These are phyloP conservation scores for Micoletzkya japonica DNA, from an alignment of 2,888 invertebrate species.

Conservation along the genomic window DNA sequence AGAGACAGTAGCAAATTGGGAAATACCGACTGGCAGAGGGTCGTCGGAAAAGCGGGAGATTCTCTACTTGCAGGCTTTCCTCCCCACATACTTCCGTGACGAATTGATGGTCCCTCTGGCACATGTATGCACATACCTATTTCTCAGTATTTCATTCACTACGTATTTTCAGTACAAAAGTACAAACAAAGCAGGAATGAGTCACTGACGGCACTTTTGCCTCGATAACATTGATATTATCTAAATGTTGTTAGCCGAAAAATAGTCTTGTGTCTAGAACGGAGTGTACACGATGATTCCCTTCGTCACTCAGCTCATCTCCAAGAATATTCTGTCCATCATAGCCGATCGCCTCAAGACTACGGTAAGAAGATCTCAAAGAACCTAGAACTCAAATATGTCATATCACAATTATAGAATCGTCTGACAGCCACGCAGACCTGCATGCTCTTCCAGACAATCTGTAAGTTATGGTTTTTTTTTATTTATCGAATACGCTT, in stretches of 20 bases:
- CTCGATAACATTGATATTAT: not conserved
- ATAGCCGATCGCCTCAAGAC: conserved; percentile 14
- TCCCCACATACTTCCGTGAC: conserved; percentile 25
- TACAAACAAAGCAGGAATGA: not conserved
- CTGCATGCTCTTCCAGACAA: not conserved
- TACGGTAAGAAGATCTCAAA: not conserved
- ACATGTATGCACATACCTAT: conserved; percentile 1
- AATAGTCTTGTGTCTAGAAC: conserved; percentile 2
- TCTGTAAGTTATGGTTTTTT: not conserved
- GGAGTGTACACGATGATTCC: conserved; percentile 23
- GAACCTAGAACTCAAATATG: not conserved
- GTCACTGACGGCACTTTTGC: no score
- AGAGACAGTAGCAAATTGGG: no score
- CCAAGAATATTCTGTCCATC: conserved; percentile 8
- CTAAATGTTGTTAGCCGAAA: not conserved
- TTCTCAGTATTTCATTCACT: not conserved
- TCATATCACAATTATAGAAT: not conserved
- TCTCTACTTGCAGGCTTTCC: conserved; percentile 14
- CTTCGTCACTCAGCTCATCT: conserved; percentile 16
- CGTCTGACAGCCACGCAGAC: not conserved
- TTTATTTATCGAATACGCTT: not conserved
- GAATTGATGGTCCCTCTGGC: conserved; percentile 18
- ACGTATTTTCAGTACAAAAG: not conserved
- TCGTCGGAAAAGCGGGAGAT: no score
- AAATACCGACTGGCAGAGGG: no score